These are phyloP conservation scores for Mionectes olivaceus DNA, from an alignment of 2,797 vertebrate genomes.

Conservation along the genomic window DNA sequence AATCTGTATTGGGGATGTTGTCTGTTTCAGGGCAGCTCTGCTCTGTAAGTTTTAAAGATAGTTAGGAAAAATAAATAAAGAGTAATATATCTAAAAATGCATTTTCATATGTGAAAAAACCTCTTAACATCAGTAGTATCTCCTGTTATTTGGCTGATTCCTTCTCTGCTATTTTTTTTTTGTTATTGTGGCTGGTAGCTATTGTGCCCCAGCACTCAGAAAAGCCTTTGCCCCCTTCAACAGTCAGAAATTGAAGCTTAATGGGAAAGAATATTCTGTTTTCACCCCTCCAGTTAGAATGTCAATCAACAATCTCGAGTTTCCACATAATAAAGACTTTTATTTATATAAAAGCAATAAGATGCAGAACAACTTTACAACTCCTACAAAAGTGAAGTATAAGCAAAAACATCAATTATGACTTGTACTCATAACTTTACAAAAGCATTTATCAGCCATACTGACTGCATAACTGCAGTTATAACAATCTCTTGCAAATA, in stretches of 20 bases:
- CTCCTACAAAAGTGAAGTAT: conserved; percentile 74
- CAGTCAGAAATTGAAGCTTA: background rate
- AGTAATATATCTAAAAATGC: background rate
- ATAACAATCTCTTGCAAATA: conserved; percentile 44
- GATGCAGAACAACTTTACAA: conserved; percentile 64
- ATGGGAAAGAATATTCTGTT: background rate
- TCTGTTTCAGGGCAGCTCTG: background rate
- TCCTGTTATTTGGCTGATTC: background rate
- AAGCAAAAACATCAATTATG: conserved; percentile 68
- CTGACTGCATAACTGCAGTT: conserved; percentile 61
- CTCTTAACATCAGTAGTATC: background rate
- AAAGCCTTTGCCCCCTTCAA: background rate
- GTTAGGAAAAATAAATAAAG: background rate
- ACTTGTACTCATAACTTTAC: conserved; percentile 64
- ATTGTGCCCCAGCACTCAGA: background rate
- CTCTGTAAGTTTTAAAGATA: background rate
- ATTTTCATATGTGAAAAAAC: background rate
- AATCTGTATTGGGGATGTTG: background rate
- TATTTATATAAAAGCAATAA: conserved; percentile 75
- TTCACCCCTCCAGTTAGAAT: background rate
- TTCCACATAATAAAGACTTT: conserved; percentile 64
- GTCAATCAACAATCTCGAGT: background rate
- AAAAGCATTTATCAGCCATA: conserved; percentile 63
- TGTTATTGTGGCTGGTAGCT: background rate
- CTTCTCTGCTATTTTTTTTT: background rate